Conservation (phyloP, 64 coral and sea anemone genomes). For the Acropora yongei region DNA sequence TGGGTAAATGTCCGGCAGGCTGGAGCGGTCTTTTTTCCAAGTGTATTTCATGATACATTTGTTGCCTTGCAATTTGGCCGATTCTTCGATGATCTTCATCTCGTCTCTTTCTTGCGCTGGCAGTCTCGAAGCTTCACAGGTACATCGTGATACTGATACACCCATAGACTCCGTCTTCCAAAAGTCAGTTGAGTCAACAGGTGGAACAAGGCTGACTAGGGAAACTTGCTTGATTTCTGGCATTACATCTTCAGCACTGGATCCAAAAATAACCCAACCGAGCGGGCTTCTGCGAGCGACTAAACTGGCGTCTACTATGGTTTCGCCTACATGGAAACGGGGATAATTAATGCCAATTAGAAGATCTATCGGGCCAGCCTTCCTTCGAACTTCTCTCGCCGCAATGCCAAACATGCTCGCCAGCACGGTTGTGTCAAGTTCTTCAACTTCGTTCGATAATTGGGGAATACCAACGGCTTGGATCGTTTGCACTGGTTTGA, state of each 20-base stretch:
- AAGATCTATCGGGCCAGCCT: conserved; percentile 70
- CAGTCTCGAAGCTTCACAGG: conserved; percentile 57
- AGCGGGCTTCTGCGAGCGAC: conserved; percentile 71
- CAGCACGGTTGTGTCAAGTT: conserved; percentile 33
- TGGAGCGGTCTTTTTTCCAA: not conserved
- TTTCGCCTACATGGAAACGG: conserved; percentile 69
- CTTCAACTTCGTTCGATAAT: conserved; percentile 35
- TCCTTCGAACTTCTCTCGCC: conserved; percentile 8
- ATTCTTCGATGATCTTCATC: conserved; percentile 47
- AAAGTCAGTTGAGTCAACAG: conserved; percentile 72
- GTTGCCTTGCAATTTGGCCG: conserved; percentile 39
- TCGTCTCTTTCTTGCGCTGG: conserved; percentile 48
- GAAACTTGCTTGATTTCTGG: conserved; percentile 54
- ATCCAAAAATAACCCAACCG: conserved; percentile 78
- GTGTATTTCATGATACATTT: conserved; percentile 64
- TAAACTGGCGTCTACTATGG: conserved; percentile 65
- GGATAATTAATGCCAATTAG: conserved; percentile 82
- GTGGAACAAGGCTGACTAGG: conserved; percentile 62
- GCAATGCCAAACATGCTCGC: conserved; percentile 43
- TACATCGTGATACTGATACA: conserved; percentile 57
- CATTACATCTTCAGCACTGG: conserved; percentile 1
- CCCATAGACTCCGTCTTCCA: conserved; percentile 90
- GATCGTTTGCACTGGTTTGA: conserved; percentile 40
- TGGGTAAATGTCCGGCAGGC: conserved; percentile 28
- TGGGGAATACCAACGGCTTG: conserved; percentile 71